These are phyloP conservation scores for Empidonax traillii DNA, from an alignment of 2,113 vertebrate genomes.

Conservation along the genomic window DNA sequence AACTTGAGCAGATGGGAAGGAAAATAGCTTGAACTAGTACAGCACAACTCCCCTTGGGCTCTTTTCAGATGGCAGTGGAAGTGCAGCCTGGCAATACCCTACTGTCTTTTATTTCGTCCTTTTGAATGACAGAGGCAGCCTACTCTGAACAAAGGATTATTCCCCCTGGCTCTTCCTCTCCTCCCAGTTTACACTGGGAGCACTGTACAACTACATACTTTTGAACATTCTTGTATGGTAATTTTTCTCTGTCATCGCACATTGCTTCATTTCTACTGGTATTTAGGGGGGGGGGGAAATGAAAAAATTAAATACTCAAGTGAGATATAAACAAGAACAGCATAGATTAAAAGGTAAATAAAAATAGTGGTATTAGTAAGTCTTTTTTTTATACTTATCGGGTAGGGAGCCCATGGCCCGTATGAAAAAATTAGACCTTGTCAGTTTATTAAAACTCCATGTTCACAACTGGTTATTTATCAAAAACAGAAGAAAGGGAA, in stretches of 20 bases:
- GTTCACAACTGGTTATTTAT: neutral
- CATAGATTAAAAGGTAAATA: neutral
- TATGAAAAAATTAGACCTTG: neutral
- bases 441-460: neutral
- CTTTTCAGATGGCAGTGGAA: constrained; percentile 27
- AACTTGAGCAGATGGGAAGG: constrained; percentile 40
- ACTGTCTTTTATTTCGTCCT: constrained; percentile 39
- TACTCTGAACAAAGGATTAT: neutral
- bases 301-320: neutral
- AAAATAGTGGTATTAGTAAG: neutral
- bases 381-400: neutral
- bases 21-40: constrained; percentile 38
- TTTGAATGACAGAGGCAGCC: neutral
- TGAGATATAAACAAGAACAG: neutral
- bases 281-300: neutral
- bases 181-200: neutral
- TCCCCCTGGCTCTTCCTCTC: neutral
- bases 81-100: constrained; percentile 2
- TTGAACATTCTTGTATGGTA: neutral
- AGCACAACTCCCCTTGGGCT: constrained; percentile 21
- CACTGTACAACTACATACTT: neutral
- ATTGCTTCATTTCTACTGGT: neutral
- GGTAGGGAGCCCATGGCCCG: neutral
- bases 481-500: neutral
- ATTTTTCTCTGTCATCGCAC: neutral